Percentiles rank a stretch among this genome's conserved stretches.
These are phyloP conservation scores for Meloidogyne exigua DNA, from an alignment of 1,140 invertebrate genomes.

Conservation along the genomic window DNA sequence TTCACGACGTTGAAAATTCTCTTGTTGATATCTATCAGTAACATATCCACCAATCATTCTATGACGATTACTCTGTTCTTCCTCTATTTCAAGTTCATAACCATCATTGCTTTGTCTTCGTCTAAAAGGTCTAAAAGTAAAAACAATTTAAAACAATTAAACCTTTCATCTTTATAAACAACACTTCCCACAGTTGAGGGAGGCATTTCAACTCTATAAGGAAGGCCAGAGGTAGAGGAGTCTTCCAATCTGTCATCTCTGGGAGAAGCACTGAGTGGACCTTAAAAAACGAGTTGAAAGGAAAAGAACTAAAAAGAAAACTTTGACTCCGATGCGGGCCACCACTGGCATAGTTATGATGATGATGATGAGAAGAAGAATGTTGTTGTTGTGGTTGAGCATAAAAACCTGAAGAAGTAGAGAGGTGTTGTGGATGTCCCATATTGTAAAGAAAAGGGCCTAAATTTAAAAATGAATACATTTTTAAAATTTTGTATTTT, in stretches of 20 bases:
- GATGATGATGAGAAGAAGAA: conserved; percentile 6
- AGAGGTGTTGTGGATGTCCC: neutral
- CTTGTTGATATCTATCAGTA: neutral
- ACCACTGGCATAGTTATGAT: neutral
- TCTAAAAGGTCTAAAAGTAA: neutral
- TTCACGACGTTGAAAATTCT: conserved; percentile 36
- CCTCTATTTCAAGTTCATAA: neutral
- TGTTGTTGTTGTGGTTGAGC: conserved; percentile 11
- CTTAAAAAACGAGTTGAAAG: neutral
- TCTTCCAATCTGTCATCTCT: neutral
- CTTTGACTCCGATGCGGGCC: neutral
- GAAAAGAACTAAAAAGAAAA: neutral
- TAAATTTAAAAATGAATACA: neutral
- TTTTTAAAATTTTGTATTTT: no score
- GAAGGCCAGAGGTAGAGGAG: neutral
- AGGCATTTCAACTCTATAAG: conserved; percentile 46
- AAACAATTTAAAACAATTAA: neutral
- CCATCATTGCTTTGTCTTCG: neutral
- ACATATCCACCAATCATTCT: neutral
- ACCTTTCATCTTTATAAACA: conserved; percentile 21
- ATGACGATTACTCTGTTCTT: neutral
- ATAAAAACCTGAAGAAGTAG: neutral
- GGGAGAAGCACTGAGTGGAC: neutral
- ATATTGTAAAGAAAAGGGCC: neutral
- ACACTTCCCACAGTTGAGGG: conserved; percentile 34